phyloP scores from a whole-genome alignment of 2,797 vertebrate genomes.

The Muscicapa striata region DNA sequence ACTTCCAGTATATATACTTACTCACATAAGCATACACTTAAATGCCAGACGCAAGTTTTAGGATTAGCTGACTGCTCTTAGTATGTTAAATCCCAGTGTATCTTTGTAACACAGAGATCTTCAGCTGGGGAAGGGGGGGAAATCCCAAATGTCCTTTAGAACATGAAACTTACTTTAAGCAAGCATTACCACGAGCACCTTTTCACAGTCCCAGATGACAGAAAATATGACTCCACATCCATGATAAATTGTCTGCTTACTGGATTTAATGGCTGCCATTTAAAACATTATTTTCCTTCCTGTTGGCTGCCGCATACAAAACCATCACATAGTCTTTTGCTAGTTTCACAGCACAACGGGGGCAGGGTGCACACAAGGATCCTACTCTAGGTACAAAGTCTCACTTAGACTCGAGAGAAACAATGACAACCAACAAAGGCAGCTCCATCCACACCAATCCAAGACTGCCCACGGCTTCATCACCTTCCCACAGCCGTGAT shows the following conservation, averaged over 20 bases:
- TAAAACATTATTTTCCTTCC: background rate
- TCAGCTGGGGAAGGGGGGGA: no score
- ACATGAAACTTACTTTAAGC: background rate
- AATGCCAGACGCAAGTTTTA: background rate
- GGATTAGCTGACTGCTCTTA: background rate
- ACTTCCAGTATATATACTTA: background rate
- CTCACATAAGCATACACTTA: background rate
- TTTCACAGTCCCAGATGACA: background rate
- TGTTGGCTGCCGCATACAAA: background rate
- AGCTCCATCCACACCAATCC: background rate
- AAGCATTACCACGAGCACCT: background rate
- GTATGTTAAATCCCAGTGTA: background rate
- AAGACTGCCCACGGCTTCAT: background rate
- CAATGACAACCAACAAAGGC: rapidly evolving
- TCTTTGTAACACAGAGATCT: background rate
- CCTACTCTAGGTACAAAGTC: background rate
- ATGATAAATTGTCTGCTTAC: background rate
- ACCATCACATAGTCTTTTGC: background rate
- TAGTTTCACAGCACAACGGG: background rate
- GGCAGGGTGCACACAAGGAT: no score
- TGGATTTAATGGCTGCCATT: background rate
- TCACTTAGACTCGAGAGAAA: background rate
- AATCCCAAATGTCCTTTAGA: rapidly evolving
- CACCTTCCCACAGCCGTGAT: rapidly evolving
- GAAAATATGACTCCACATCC: background rate